These are phyloP conservation scores for Lepetodrilus schrolli DNA, from an alignment of 2,888 invertebrate species.

Conservation along the genomic window DNA sequence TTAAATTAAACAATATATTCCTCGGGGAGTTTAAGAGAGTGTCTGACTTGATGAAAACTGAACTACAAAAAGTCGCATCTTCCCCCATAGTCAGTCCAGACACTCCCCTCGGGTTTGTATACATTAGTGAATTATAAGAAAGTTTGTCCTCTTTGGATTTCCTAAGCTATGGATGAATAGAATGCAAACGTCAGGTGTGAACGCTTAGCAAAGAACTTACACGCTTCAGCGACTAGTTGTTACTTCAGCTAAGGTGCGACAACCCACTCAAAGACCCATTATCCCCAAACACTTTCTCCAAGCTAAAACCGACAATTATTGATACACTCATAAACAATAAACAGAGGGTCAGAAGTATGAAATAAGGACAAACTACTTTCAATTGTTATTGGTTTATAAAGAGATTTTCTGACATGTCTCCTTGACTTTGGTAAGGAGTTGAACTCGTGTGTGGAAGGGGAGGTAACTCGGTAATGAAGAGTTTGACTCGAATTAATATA, in stretches of 20 bases:
- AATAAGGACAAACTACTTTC: conserved; percentile 1
- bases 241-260: conserved; percentile 25
- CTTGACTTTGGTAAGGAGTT: background rate
- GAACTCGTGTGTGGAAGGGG: background rate
- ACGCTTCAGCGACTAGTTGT: no score
- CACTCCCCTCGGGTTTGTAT: no score
- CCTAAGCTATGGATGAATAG: no score
- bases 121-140: no score
- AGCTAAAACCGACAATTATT: background rate
- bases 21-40: no score
- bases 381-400: background rate
- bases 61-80: no score
- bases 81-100: no score
- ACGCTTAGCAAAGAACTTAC: background rate
- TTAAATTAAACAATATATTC: no score
- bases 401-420: background rate
- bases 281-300: background rate
- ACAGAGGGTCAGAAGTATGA: background rate
- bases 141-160: no score
- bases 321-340: background rate
- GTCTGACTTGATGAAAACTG: no score
- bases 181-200: no score
- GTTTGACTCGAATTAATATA: conserved; percentile 18
- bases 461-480: conserved; percentile 3
- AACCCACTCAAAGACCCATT: background rate